Percentiles rank a stretch among this genome's conserved stretches.
Evolutionary conservation across 53 echinoderm and acorn worm species (phyloP).

Genomic region (Paelopatides confundens): DNA sequence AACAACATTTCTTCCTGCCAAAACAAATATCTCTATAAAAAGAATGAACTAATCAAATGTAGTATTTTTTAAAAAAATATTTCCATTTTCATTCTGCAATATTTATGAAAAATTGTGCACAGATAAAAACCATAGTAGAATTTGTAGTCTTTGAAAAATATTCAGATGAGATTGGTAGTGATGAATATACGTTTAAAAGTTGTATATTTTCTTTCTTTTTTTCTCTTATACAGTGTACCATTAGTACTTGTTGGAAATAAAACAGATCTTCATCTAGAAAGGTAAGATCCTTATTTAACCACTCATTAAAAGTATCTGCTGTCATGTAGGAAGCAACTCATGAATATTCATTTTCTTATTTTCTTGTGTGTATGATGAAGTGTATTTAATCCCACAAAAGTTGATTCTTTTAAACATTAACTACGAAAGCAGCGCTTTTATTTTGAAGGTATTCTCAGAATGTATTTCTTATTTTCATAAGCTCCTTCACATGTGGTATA

Average conservation of each 20-base stretch:
- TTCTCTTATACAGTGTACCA: slow-evolving; percentile 78
- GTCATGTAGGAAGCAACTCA: neutral
- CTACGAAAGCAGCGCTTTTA: too few species aligned
- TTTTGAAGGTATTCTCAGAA: too few species aligned
- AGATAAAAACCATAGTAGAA: too few species aligned
- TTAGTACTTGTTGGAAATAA: slow-evolving; percentile 98
- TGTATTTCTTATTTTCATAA: too few species aligned
- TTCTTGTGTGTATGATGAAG: too few species aligned
- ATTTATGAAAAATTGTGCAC: too few species aligned
- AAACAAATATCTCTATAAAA: neutral
- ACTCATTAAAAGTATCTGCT: neutral
- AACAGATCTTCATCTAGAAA: slow-evolving; percentile 97
- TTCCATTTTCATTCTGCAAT: too few species aligned
- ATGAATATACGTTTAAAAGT: neutral
- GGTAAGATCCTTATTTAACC: slow-evolving; percentile 53
- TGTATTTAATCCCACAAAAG: too few species aligned
- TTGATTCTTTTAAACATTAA: too few species aligned
- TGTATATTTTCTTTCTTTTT: slow-evolving; percentile 8
- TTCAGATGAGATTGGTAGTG: neutral
- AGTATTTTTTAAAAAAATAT: neutral
- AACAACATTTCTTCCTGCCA: neutral
- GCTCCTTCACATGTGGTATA: too few species aligned
- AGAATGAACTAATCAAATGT: neutral
- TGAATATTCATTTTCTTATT: neutral
- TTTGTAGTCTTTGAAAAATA: too few species aligned